Evolutionary conservation across 1,140 invertebrate species (phyloP).

Genomic region (Periplaneta americana): DNA sequence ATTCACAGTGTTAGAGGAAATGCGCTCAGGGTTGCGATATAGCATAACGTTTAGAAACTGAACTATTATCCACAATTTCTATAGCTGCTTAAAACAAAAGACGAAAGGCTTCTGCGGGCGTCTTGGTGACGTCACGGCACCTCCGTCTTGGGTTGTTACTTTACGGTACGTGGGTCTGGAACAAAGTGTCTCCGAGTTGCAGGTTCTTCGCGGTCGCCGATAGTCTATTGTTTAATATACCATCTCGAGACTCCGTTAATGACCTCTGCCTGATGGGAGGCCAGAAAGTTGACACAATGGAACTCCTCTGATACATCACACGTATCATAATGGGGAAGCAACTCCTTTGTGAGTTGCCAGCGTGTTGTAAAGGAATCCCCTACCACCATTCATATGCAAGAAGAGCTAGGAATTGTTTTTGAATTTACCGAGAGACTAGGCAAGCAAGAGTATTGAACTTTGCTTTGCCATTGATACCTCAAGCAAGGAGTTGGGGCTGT

Average conservation of each 20-base stretch:
- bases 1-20: no score
- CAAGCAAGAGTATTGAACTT: no score
- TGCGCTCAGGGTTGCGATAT: neutral
- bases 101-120: neutral
- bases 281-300: neutral
- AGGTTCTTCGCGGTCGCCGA: neutral
- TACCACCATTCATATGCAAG: no score
- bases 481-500: no score
- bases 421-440: no score
- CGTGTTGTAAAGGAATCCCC: no score
- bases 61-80: neutral
- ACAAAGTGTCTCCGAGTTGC: neutral
- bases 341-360: neutral
- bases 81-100: neutral
- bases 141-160: neutral
- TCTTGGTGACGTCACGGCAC: neutral
- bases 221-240: neutral
- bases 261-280: neutral
- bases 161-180: neutral
- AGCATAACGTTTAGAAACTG: neutral
- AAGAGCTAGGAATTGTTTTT: no score
- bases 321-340: no score
- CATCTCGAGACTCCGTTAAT: neutral
- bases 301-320: no score
- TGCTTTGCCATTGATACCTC: no score